phyloP scores from a whole-genome alignment of 2,797 vertebrate species.

The Scarus forsteni region DNA sequence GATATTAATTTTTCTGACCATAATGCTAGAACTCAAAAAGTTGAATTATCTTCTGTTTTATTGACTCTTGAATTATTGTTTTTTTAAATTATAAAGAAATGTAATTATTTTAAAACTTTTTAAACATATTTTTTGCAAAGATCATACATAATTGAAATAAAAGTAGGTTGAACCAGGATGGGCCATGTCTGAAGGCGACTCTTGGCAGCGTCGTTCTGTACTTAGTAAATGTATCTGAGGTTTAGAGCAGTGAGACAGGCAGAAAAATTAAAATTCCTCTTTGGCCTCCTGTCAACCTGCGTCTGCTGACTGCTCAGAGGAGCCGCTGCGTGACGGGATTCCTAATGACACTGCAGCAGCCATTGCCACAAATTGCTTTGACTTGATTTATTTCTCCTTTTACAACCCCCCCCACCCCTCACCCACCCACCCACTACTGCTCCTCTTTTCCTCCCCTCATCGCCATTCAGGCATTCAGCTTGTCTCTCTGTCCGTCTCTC shows the following conservation, averaged over 20 bases:
- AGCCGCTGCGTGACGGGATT: slow-evolving; percentile 82
- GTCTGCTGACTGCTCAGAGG: slow-evolving; percentile 75
- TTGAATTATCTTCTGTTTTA: not conserved
- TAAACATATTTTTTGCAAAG: not conserved
- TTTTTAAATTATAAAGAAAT: not conserved
- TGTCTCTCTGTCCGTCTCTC: slow-evolving; percentile 13
- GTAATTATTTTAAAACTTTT: not conserved
- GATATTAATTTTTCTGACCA: slow-evolving; percentile 9
- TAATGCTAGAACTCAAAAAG: slow-evolving; percentile 4
- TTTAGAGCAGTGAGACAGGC: slow-evolving; percentile 56
- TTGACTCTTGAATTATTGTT: slow-evolving; percentile 2
- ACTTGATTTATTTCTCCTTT: slow-evolving; percentile 86
- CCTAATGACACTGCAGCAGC: slow-evolving; percentile 83
- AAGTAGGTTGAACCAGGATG: slow-evolving; percentile 10
- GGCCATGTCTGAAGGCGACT: slow-evolving; percentile 31
- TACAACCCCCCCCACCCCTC: slow-evolving; percentile 55
- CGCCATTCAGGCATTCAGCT: slow-evolving; percentile 59
- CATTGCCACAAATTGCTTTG: slow-evolving; percentile 81
- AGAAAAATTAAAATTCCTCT: slow-evolving; percentile 81
- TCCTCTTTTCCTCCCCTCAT: slow-evolving; percentile 41
- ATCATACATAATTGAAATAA: not conserved
- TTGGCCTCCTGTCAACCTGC: slow-evolving; percentile 80
- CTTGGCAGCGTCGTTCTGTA: slow-evolving; percentile 28
- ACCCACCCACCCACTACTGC: slow-evolving; percentile 35
- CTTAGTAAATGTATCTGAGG: slow-evolving; percentile 55